Base-by-base conservation (phyloP, 1,140 invertebrate species). In the Pectinophora gossypiella region DNA sequence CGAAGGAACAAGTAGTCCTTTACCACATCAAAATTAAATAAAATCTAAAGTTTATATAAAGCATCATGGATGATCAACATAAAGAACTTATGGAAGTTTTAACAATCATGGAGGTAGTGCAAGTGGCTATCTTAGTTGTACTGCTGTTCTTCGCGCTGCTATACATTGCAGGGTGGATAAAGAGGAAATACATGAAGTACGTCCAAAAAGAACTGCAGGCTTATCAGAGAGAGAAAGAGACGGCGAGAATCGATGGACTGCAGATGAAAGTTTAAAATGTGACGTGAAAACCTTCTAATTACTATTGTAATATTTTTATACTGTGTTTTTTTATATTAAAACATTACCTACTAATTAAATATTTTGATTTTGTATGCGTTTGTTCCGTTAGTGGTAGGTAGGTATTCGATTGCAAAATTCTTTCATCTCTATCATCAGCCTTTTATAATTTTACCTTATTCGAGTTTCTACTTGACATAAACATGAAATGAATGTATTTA, bases 31-130 rank as follows among this genome's bases (percentile, higher is more conserved):
- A n/a, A n/a, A n/a, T n/a, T n/a, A n/a, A n/a, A n/a, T n/a, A n/a
- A n/a, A n/a, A n/a, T n/a, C n/a, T n/a, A n/a, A n/a, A n/a, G n/a
- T n/a, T n/a, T n/a, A n/a, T n/a, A n/a, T n/a, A n/a, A n/a, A n/a
- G n/a, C n/a, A n/a, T n/a, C n/a, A n/a, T n/a, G n/a, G 27, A 32
- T n/a, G 9, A 32, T n/a, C 27, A 32, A 9, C 64, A 78, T 40
- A 51, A 65, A n/a, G 75, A 78, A 59, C 56, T 77, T 3, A 71
- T 76, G 62, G 76, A 76, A 13, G 51, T 48, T 19, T 48, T 77
- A 12, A 57, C 68, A 12, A 51, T 58, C 15, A 55, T 45, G 13
- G 76, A 79, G 19, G 55, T 66, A 1, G 50, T 72, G 7, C 62
- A 77, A 12, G 13, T 77, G 13, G 49, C 62, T 2, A 23, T 68